phyloP scores from a whole-genome alignment of 1,140 invertebrate species.

The Popillia japonica region DNA sequence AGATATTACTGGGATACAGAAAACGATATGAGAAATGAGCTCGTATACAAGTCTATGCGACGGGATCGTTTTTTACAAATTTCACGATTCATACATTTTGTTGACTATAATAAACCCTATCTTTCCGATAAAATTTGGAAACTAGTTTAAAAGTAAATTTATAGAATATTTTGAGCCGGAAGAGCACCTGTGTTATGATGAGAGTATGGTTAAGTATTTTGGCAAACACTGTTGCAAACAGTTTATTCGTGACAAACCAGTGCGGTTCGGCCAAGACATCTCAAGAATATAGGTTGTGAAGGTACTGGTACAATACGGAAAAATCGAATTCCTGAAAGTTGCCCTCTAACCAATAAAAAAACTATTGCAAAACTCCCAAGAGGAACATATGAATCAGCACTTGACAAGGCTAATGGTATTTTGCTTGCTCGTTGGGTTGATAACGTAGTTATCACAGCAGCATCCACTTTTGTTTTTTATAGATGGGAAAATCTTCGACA shows the following conservation, averaged over 20 bases:
- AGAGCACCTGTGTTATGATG: slow-evolving; percentile 48
- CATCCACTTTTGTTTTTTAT: not conserved
- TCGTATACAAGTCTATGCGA: not conserved
- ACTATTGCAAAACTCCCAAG: slow-evolving; percentile 37
- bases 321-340: slow-evolving; percentile 45
- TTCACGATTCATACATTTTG: slow-evolving; percentile 52
- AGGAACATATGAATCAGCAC: not conserved
- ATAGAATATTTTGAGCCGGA: slow-evolving; percentile 49
- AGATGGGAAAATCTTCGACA: no score
- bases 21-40: not conserved
- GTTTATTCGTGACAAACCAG: slow-evolving; percentile 48
- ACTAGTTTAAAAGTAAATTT: slow-evolving; percentile 42
- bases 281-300: slow-evolving; percentile 43
- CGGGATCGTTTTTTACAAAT: slow-evolving; percentile 49
- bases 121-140: slow-evolving; percentile 43
- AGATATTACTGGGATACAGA: not conserved
- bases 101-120: slow-evolving; percentile 45
- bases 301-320: slow-evolving; percentile 50
- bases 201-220: not conserved
- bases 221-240: slow-evolving; percentile 27
- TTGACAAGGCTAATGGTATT: slow-evolving; percentile 20
- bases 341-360: slow-evolving; percentile 44
- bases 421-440: slow-evolving; percentile 27
- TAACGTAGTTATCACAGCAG: slow-evolving; percentile 8
- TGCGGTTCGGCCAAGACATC: slow-evolving; percentile 48